phyloP scores from a whole-genome alignment of 2,888 invertebrate species.

The Trichopria drosophilae region DNA sequence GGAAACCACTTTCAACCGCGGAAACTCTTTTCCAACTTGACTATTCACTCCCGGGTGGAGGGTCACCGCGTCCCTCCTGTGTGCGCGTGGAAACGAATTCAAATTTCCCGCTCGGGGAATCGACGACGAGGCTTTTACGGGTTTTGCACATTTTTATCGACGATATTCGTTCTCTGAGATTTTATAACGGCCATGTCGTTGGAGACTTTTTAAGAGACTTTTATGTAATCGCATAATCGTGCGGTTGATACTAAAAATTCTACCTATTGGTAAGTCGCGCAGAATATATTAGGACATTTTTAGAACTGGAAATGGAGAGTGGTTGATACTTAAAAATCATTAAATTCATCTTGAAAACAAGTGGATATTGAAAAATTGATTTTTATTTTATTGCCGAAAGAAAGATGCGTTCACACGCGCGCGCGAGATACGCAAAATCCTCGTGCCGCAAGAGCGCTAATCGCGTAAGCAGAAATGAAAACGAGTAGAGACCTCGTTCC shows the following conservation, averaged over 20 bases:
- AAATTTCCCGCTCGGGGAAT: constrained; percentile 40
- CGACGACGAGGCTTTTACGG: constrained; percentile 33
- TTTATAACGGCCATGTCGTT: too few species aligned
- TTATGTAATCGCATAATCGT: too few species aligned
- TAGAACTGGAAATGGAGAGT: too few species aligned
- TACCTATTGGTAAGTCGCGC: too few species aligned
- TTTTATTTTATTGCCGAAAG: too few species aligned
- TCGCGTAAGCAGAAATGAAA: constrained; percentile 55
- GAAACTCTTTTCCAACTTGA: constrained; percentile 34
- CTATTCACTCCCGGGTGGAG: constrained; percentile 36
- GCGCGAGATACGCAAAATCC: too few species aligned
- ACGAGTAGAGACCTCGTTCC: constrained; percentile 49
- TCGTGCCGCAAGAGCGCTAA: constrained; percentile 44
- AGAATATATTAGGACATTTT: too few species aligned
- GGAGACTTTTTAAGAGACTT: too few species aligned
- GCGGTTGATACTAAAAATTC: too few species aligned
- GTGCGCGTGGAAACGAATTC: constrained; percentile 43
- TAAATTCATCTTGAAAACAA: too few species aligned
- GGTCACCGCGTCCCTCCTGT: constrained; percentile 8
- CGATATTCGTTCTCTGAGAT: constrained; percentile 21
- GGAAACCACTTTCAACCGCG: constrained; percentile 42
- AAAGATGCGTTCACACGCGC: background rate
- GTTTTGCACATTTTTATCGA: constrained; percentile 43
- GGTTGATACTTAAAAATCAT: too few species aligned
- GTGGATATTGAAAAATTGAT: too few species aligned